phyloP scores from a whole-genome alignment of 30 jellyfish, hydroid and myxozoan genomes.

The Aurelia coerulea region DNA sequence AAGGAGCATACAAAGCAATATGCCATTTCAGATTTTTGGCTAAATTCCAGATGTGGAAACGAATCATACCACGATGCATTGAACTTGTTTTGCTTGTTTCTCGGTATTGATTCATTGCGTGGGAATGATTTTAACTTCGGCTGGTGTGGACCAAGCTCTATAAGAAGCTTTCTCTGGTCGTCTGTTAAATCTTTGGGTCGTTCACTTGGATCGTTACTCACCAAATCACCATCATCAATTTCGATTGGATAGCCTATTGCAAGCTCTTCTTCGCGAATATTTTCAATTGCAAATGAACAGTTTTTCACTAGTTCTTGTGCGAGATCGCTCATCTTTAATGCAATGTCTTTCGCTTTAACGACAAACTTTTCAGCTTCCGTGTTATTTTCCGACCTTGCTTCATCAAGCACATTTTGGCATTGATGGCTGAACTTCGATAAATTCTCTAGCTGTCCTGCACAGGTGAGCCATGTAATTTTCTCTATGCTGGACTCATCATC shows the following conservation, averaged over 20 bases:
- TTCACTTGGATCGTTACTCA: slow-evolving; percentile 18
- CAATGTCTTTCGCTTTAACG: slow-evolving; percentile 17
- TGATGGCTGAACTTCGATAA: slow-evolving; percentile 20
- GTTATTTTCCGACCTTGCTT: too few relatives aligned
- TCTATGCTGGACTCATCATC: slow-evolving; percentile 10
- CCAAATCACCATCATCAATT: slow-evolving; percentile 8
- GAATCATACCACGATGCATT: slow-evolving; percentile 25
- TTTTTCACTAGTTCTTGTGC: slow-evolving; percentile 7
- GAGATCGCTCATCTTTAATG: slow-evolving; percentile 20
- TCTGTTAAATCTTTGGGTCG: slow-evolving; percentile 13
- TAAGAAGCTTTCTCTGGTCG: slow-evolving; percentile 1
- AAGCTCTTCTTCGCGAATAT: slow-evolving; percentile 14
- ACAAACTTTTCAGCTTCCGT: too few relatives aligned
- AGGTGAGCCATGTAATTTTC: slow-evolving; percentile 30
- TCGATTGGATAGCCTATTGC: slow-evolving; percentile 7
- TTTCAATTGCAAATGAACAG: background rate
- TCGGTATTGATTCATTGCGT: slow-evolving; percentile 15
- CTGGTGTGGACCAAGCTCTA: slow-evolving; percentile 45
- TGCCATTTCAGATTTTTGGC: slow-evolving; percentile 35
- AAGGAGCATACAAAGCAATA: slow-evolving; percentile 46
- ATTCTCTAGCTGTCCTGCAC: slow-evolving; percentile 41
- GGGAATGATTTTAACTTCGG: slow-evolving; percentile 29
- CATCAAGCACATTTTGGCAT: slow-evolving; percentile 29
- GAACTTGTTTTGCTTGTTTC: slow-evolving; percentile 16
- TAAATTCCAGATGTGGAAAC: slow-evolving; percentile 47